phyloP scores from a whole-genome alignment of 2,888 invertebrate species.

The Baronia brevicornis region DNA sequence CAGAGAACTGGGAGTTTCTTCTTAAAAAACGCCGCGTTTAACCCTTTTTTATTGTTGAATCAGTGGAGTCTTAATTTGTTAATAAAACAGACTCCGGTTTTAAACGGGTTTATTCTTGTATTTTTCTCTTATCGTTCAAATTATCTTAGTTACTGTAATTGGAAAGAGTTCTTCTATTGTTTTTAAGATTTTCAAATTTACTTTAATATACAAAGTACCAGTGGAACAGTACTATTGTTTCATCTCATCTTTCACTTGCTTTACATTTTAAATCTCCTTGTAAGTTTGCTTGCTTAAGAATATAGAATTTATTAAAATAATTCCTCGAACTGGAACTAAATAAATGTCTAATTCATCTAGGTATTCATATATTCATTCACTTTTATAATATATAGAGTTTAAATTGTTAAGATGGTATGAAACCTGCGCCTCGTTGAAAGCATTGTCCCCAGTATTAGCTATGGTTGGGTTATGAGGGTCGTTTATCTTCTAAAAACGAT shows the following conservation, averaged over 20 bases:
- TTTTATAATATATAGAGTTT: no score
- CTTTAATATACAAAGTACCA: constrained; percentile 1
- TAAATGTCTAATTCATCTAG: no score
- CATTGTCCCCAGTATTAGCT: no score
- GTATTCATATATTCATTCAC: no score
- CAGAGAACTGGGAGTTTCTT: constrained; percentile 32
- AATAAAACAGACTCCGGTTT: constrained; percentile 39
- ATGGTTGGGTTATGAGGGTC: no score
- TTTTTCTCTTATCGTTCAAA: constrained; percentile 33
- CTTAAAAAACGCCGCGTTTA: constrained; percentile 40
- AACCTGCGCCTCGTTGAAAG: no score
- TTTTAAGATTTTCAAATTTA: constrained; percentile 2
- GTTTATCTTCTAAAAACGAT: no score
- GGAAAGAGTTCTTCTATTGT: constrained; percentile 21
- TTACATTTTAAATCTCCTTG: no score
- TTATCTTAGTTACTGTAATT: constrained; percentile 30
- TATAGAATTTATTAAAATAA: no score
- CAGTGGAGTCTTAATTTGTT: constrained; percentile 43
- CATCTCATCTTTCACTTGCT: background rate
- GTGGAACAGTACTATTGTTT: background rate
- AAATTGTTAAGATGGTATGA: no score
- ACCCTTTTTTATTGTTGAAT: constrained; percentile 37
- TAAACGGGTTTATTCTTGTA: constrained; percentile 37
- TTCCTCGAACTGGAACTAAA: no score
- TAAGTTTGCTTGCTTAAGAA: no score